phyloP scores from a whole-genome alignment of 2,797 vertebrate species.

The Okamejei kenojei region DNA sequence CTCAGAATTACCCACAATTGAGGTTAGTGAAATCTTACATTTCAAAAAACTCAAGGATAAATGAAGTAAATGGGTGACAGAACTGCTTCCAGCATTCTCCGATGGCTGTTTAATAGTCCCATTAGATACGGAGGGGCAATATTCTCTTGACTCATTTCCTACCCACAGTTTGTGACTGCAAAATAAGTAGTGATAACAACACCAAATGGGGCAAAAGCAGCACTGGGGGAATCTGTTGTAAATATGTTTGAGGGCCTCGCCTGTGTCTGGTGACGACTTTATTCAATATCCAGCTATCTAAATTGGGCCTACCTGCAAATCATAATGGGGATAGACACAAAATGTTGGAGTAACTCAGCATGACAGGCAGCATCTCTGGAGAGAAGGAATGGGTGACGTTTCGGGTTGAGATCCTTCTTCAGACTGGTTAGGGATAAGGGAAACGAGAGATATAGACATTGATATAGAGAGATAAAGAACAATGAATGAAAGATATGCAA shows the following conservation, averaged over 20 bases:
- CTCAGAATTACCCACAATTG: neutral
- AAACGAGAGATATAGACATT: too few species aligned
- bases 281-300: neutral
- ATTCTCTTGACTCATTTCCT: neutral
- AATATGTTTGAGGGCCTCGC: neutral
- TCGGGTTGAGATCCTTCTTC: too few species aligned
- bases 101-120: neutral
- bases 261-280: neutral
- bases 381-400: too few species aligned
- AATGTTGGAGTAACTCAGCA: too few species aligned
- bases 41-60: neutral
- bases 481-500: too few species aligned
- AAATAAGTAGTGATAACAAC: neutral
- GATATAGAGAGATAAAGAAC: too few species aligned
- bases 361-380: too few species aligned
- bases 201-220: too few species aligned
- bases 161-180: neutral
- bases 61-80: neutral
- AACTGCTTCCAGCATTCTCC: neutral
- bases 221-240: neutral
- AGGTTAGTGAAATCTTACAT: neutral
- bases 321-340: neutral
- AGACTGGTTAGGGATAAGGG: too few species aligned
- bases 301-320: neutral
- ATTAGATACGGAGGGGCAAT: neutral